Conservation (phyloP, 2,113 vertebrate species). For the Xiphophorus maculatus region DNA sequence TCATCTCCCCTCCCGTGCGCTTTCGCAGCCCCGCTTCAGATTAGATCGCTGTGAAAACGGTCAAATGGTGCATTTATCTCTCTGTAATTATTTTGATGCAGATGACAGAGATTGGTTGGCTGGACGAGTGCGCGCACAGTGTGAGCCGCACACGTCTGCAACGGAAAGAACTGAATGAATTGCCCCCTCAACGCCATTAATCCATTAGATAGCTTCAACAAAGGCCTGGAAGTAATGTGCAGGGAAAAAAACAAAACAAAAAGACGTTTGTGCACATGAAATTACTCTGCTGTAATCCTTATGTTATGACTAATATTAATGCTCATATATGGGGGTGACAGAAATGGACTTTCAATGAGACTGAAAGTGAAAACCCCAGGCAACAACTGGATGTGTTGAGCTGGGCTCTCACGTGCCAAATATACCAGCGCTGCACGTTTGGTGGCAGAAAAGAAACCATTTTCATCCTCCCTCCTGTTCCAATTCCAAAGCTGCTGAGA, state of each 20-base stretch:
- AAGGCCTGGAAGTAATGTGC: slow-evolving; percentile 56
- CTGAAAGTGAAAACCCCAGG: slow-evolving; percentile 44
- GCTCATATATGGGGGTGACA: slow-evolving; percentile 54
- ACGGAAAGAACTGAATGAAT: slow-evolving; percentile 58
- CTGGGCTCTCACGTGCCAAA: slow-evolving; percentile 19
- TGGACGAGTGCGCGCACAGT: slow-evolving; percentile 51
- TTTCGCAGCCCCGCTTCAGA: slow-evolving; percentile 67
- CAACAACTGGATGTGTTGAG: slow-evolving; percentile 37
- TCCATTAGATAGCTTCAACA: slow-evolving; percentile 77
- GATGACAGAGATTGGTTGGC: slow-evolving; percentile 72
- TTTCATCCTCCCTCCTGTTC: neutral
- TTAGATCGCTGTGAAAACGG: slow-evolving; percentile 76
- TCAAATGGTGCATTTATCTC: slow-evolving; percentile 76
- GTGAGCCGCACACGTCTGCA: slow-evolving; percentile 36
- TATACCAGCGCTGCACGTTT: neutral
- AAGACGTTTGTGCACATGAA: slow-evolving; percentile 25
- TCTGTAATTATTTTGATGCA: slow-evolving; percentile 76
- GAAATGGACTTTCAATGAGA: slow-evolving; percentile 85
- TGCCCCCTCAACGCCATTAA: slow-evolving; percentile 77
- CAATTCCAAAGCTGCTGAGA: slow-evolving; percentile 7
- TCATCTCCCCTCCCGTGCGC: slow-evolving; percentile 65
- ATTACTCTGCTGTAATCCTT: slow-evolving; percentile 53
- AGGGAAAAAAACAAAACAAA: slow-evolving; percentile 10
- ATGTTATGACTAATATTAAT: slow-evolving; percentile 63
- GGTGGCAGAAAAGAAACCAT: slow-evolving; percentile 1